Evolutionary conservation across 2,113 vertebrate species (phyloP).

Genomic region (Brevimyrus niger): DNA sequence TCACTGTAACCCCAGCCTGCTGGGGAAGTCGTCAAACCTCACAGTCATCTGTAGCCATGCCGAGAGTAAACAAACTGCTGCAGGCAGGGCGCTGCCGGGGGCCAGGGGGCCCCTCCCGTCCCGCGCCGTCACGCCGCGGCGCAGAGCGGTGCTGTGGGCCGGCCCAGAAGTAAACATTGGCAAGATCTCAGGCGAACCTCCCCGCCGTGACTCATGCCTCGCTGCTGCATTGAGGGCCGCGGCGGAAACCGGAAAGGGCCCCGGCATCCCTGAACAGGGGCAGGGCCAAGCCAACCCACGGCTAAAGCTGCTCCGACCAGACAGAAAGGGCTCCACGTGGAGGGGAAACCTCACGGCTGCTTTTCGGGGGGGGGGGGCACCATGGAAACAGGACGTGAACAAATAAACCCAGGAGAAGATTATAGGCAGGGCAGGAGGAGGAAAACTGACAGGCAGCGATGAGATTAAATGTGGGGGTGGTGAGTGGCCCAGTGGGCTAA

Average conservation of each 20-base stretch:
- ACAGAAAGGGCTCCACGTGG: not conserved
- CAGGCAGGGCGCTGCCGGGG: conserved; percentile 28
- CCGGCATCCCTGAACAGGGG: not conserved
- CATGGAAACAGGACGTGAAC: not conserved
- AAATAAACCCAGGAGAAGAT: not conserved
- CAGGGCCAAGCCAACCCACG: not conserved
- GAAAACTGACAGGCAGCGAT: not conserved
- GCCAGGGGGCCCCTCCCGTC: conserved; percentile 31
- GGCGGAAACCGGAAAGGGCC: conserved; percentile 14
- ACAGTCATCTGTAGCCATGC: conserved; percentile 60
- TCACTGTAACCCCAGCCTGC: conserved; percentile 48
- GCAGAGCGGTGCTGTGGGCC: not conserved
- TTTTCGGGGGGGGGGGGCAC: not conserved
- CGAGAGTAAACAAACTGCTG: conserved; percentile 66
- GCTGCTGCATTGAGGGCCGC: not conserved
- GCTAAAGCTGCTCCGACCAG: not conserved
- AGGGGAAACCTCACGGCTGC: not conserved
- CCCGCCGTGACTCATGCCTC: conserved; percentile 22
- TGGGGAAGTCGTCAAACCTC: conserved; percentile 54
- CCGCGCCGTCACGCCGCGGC: conserved; percentile 31
- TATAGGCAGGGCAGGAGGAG: not conserved
- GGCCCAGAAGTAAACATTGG: not conserved
- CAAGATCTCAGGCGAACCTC: not conserved
- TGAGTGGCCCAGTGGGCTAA: not conserved
- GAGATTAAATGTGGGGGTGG: not conserved